A percentile compares a stretch with the other conserved stretches of the same genome.
These are phyloP conservation scores for Laticauda colubrina DNA, from an alignment of 2,113 vertebrate genomes.

Conservation along the genomic window DNA sequence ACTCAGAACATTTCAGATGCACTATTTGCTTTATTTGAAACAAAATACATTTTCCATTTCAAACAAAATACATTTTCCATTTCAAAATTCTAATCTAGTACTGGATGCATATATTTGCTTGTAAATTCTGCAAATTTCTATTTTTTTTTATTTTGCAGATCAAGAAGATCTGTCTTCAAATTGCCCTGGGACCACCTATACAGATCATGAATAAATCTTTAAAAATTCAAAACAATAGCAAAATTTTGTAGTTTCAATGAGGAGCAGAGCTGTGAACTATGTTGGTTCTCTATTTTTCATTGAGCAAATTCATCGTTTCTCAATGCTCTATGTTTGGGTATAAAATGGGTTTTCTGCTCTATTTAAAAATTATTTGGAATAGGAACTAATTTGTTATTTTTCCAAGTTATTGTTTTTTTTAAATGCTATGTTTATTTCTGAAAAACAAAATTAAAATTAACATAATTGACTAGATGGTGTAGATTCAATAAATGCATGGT, in stretches of 20 bases:
- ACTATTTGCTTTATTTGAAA: neutral
- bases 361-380: neutral
- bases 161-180: slow-evolving; percentile 83
- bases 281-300: neutral
- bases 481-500: neutral
- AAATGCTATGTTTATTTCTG: neutral
- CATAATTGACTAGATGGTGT: neutral
- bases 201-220: slow-evolving; percentile 77
- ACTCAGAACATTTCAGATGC: neutral
- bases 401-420: neutral
- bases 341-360: neutral
- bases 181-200: slow-evolving; percentile 88
- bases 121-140: slow-evolving; percentile 11
- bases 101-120: neutral
- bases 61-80: neutral
- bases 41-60: neutral
- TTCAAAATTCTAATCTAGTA: neutral
- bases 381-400: neutral
- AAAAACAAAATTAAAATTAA: neutral
- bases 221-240: slow-evolving; percentile 29
- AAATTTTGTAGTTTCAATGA: neutral
- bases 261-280: neutral
- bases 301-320: neutral
- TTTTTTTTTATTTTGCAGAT: slow-evolving; percentile 68
- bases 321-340: neutral